Base-by-base conservation (phyloP, 35 echinoderm and acorn worm species). In the Heliocidaris erythrogramma region DNA sequence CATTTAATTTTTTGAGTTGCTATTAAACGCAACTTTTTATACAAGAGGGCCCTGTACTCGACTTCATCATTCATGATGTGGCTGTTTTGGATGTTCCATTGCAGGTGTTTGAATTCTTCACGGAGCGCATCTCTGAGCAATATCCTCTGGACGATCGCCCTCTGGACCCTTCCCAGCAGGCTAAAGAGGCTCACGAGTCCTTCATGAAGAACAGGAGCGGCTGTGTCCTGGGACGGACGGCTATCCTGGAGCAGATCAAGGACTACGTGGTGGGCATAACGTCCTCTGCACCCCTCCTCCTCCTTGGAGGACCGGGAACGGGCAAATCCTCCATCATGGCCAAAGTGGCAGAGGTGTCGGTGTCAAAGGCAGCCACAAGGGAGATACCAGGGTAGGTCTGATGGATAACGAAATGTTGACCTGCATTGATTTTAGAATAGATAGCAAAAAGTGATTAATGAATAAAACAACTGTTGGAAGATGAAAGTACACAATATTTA, bases 201-300 rank as follows among this genome's bases (percentile, higher is more conserved):
- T 99, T 99, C 94, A 99, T 99, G 98, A 99, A 99, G 95, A 99
- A 94, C 86, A 65, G 98, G 47, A 96, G 96, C 92, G 93, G 60
- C 29, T 95, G 95, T 18, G 98, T 99, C 14, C 94, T 99, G 2
- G 98, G 98, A 85, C 94, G 98, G 85, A 96, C 93, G 17, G 96
- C 95, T 16, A 97, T 99, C 35, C 60, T 99, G 10, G 95, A 99
- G 31, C 95, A 96, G 95, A 96, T 97, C 85, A 96, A 96, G 87
- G 95, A 97, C 27, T 94, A 97, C 87, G 95, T 97, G 16, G 30
- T 96, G 35, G 90, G 95, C 30, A 61, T 95, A 12, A 92, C 90
- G 18, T 85, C 92, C 31, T 93, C 85, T 5, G 94, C 85, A 9
- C 93, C 97, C 35, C 42, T 97, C 16, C 24, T 96, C 24, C 85